Evolutionary conservation across 2,888 invertebrate species (phyloP), one percentile per base, ranked within the genome.

Genomic region (Palloptera scutellata): DNA sequence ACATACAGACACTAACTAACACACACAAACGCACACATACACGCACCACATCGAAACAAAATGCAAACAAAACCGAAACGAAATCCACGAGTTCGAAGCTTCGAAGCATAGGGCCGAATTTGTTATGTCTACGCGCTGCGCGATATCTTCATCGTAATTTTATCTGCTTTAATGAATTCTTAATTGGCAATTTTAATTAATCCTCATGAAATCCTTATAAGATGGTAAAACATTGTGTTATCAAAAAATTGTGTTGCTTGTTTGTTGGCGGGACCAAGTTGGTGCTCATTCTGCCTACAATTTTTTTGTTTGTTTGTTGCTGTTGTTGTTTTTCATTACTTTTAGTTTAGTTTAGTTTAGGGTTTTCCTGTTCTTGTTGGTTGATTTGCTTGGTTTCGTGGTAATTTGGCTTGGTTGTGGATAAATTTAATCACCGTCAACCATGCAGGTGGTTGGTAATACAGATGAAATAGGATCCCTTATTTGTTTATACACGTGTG

Each of bases 181-280:
- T 79, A 79, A 79, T 79, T 79, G 79, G 77, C 76, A 77, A 79
- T 80, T 77, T 80, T 78, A 78, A 77, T 77, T 78, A 80, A 79
- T 77, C 77, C 78, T 70, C 69, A 70, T 69, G 67, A 77, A 79
- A 79, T 76, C 77, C 76, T 73, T 68, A 74, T 62, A 73, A 78
- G 72, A 74, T 72, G 70, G 60, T 43, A 60, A 53, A 52, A 68
- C 68, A 67, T 57, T 43, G 69, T 69, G 53, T 57, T 57, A 61
- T 51, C 64, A 63, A 61, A 61, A 59, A 68, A 55, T 62, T 55
- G 42, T 45, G 58, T 5, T 30, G 17, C 45, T 30, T 61, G 30
- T 42, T 43, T 53, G 11, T 8, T 1, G 40, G 17, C 1, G n/a
- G 1, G 30, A 45, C 30, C n/a, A 55, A 55, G 45, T 20, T 55